Evolutionary conservation across 2,888 invertebrate species (phyloP).

Genomic region (Invenusta paracnida): DNA sequence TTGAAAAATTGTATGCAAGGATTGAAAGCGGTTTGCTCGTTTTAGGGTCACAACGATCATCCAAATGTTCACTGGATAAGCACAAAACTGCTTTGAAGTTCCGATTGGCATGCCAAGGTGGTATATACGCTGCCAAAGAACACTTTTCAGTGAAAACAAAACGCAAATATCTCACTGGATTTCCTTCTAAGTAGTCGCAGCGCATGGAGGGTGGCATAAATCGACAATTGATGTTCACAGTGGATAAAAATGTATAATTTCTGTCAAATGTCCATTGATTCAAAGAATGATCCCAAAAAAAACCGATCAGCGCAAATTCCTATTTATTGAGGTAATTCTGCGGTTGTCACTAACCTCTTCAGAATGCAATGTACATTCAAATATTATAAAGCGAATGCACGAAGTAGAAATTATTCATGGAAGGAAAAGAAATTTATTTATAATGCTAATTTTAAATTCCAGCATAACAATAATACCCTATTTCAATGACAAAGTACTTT

Average conservation of each 20-base stretch:
- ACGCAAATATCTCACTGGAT: slow-evolving; percentile 15
- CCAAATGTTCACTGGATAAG: slow-evolving; percentile 29
- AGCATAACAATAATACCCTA: background rate
- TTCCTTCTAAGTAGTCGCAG: slow-evolving; percentile 12
- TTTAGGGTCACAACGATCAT: slow-evolving; percentile 19
- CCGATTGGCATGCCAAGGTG: background rate
- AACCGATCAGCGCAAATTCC: slow-evolving; percentile 26
- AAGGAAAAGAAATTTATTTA: background rate
- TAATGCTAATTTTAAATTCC: background rate
- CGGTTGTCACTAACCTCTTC: slow-evolving; percentile 10
- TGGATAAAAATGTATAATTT: slow-evolving; percentile 23
- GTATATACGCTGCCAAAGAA: slow-evolving; percentile 29
- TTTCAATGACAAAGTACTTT: background rate
- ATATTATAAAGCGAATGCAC: background rate
- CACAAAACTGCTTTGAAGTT: slow-evolving; percentile 21
- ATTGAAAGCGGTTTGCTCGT: slow-evolving; percentile 13
- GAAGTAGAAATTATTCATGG: background rate
- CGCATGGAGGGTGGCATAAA: background rate
- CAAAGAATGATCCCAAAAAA: slow-evolving; percentile 2
- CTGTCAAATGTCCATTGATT: slow-evolving; percentile 1
- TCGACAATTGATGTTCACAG: slow-evolving; percentile 21
- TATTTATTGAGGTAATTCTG: slow-evolving; percentile 9
- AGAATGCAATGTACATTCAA: background rate
- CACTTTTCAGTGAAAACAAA: slow-evolving; percentile 19
- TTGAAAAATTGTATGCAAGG: background rate